Evolutionary conservation across 2,797 vertebrate genomes (phyloP), one percentile per base, ranked within the genome.

Genomic region (Diplodus puntazzo): DNA sequence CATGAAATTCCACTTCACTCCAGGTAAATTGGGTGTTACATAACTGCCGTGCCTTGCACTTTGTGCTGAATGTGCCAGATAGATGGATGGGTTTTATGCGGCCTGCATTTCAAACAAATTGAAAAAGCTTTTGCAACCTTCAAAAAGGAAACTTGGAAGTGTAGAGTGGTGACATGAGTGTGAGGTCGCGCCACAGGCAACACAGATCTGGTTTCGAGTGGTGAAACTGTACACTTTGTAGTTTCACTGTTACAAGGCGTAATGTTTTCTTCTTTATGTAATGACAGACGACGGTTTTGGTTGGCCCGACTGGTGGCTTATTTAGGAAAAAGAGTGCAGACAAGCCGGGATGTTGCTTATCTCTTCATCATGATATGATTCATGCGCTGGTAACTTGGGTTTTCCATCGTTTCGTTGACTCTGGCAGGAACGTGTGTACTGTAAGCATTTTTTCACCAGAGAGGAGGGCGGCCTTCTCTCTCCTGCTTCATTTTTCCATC

Each of bases 401-500:
- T 87, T 89, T 77, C 59, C 54, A 21, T 45, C 25, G 60, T 20
- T 71, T 54, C 20, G 34, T 84, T 80, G 54, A 75, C 66, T 76
- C 60, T 67, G 69, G 69, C 54, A n/a, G 2, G 43, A 13, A 48
- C 43, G 30, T 17, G 25, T 69, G 48, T 21, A 3, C 64, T 52
- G 20, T 52, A 66, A 66, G 64, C 49, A 6, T 57, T 57, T 39
- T 69, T 21, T 58, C 54, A 30, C 42, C 67, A 7, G 42, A 48
- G 43, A 30, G 64, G 73, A 58, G 48, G 67, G 34, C 8, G 53
- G 59, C 73, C 73, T 75, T 67, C 67, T 78, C 70, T 81, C 64
- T 58, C 39, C 34, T 1, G 57, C 54, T 80, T 69, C 52, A 16
- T 76, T 90, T 93, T 91, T 91, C 85, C 83, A 68, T 82, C 76